Base-by-base conservation (phyloP, 1,140 invertebrate genomes). In the Holcopasites calliopsidis region DNA sequence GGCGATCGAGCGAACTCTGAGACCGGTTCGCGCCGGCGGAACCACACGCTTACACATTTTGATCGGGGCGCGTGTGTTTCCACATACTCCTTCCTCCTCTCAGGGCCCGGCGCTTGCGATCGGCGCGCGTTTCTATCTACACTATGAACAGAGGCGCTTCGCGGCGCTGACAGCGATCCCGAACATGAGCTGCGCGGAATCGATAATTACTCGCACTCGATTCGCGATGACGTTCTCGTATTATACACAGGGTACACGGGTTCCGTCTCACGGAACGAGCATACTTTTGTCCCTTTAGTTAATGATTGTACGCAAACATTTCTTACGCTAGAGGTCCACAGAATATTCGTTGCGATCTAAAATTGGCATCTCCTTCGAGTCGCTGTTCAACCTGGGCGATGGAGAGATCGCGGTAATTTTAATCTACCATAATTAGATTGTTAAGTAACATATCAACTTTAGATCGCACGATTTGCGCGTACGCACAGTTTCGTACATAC, bases 91-190 rank as follows among this genome's bases (percentile, higher is more conserved):
- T n/a, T n/a, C n/a, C n/a, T n/a, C n/a, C n/a, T n/a, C n/a, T n/a
- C n/a, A n/a, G n/a, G n/a, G n/a, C n/a, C 38, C 47, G 44, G 47
- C 66, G 23, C 66, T 62, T 31, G 38, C 38, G 11, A 47, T 11
- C 52, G 52, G 40, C 49, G 69, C 49, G 23, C 10, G 18, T 57
- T 55, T 40, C 52, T 71, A 71, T 82, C 42, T 82, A 77, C 69
- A 77, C n/a, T 82, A 82, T 73, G 69, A 82, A 82, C 75, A 82
- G n/a, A n/a, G 62, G 58, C 58, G 79, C 6, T 72, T 69, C 66
- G 74, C 75, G 50, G 47, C 66, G 73, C 66, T 62, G 72, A 81
- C 68, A 75, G 65, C 79, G 76, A 80, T 77, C 64, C 52, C 71
- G 71, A 76, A 70, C 40, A 31, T 54, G 68, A 71, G 75, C 55